Percentiles rank a stretch among this genome's conserved stretches.
phyloP scores from a whole-genome alignment of 2,888 invertebrate genomes.

The Gibbula magus region DNA sequence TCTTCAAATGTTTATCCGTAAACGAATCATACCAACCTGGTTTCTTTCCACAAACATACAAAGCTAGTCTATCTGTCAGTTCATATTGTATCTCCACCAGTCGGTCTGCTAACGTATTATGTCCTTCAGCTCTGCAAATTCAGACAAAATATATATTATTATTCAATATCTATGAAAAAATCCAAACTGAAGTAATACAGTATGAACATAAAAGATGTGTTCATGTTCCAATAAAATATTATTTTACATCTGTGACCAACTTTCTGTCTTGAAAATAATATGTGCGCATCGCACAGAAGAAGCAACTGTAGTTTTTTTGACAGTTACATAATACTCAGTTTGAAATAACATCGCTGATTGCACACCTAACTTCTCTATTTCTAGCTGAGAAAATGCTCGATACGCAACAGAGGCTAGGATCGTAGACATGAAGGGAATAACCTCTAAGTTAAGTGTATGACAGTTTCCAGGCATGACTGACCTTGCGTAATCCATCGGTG shows the following conservation, averaged over 20 bases:
- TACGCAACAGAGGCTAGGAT: too few species aligned
- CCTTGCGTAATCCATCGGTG: slow-evolving; percentile 76
- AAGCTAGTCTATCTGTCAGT: slow-evolving; percentile 92
- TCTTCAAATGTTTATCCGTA: background rate
- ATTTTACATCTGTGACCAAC: background rate
- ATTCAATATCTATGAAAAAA: background rate
- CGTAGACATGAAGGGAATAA: too few species aligned
- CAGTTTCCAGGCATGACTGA: slow-evolving; percentile 37
- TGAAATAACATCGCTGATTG: too few species aligned
- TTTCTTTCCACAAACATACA: slow-evolving; percentile 89
- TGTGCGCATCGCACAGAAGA: too few species aligned
- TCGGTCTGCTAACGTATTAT: slow-evolving; percentile 87
- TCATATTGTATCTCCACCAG: slow-evolving; percentile 93
- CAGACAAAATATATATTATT: background rate
- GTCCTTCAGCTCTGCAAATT: slow-evolving; percentile 80
- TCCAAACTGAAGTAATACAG: too few species aligned
- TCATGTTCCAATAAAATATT: too few species aligned
- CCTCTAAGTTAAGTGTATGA: too few species aligned
- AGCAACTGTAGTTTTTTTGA: background rate
- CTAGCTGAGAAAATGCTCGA: too few species aligned
- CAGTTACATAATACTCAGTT: too few species aligned
- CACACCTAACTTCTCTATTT: too few species aligned
- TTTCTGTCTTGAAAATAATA: too few species aligned
- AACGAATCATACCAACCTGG: slow-evolving; percentile 77
- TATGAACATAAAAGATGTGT: too few species aligned